phyloP scores from a whole-genome alignment of 2,797 vertebrate species.

The Aratinga solstitialis region DNA sequence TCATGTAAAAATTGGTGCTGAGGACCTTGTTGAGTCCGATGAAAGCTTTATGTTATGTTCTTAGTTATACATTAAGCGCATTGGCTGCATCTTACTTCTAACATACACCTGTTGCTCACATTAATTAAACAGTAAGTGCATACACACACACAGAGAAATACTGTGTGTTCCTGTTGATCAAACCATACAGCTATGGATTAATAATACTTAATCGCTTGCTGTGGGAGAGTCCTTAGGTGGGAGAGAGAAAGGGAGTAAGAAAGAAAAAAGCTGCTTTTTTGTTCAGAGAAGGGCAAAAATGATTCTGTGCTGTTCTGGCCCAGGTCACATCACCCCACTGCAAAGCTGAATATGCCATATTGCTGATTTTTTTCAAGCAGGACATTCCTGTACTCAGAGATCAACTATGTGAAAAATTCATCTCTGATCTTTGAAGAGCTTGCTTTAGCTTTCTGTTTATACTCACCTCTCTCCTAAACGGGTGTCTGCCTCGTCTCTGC shows the following conservation, averaged over 20 bases:
- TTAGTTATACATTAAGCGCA: background rate
- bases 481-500: background rate
- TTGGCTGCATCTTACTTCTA: background rate
- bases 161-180: background rate
- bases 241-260: background rate
- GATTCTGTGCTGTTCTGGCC: background rate
- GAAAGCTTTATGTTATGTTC: background rate
- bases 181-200: background rate
- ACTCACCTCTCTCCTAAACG: background rate
- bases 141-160: background rate
- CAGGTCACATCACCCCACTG: background rate
- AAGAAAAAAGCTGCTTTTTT: background rate
- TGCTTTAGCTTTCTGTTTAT: background rate
- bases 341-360: background rate
- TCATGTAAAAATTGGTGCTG: background rate
- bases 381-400: background rate
- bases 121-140: background rate
- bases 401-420: background rate
- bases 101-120: background rate
- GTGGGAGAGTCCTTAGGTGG: background rate
- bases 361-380: background rate
- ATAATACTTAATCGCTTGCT: background rate
- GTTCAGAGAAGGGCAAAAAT: background rate
- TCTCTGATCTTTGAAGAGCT: background rate
- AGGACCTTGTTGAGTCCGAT: background rate